These are phyloP conservation scores for Bombus impatiens DNA, from an alignment of 1,140 invertebrate species.

Conservation along the genomic window DNA sequence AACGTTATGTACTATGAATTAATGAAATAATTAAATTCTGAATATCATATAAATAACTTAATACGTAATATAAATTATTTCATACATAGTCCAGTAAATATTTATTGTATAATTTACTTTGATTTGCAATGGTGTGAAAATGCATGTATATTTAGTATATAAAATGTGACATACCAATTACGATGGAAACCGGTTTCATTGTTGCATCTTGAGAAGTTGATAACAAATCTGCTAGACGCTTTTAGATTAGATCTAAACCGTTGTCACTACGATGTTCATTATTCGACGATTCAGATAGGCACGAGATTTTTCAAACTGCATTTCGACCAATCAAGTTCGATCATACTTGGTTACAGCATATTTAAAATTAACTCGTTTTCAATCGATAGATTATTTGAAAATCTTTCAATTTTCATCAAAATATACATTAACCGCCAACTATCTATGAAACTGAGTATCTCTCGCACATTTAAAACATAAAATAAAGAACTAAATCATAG, in stretches of 20 bases:
- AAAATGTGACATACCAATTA: not conserved
- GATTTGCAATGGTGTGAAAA: not conserved
- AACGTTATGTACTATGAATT: not conserved
- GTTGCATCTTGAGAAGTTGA: not conserved
- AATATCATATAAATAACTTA: not conserved
- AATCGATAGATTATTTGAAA: not conserved
- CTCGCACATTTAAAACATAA: not conserved
- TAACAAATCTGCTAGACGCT: not conserved
- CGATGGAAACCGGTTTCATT: not conserved
- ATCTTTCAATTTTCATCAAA: not conserved
- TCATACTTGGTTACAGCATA: not conserved
- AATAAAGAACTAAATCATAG: not conserved
- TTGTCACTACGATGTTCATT: not conserved
- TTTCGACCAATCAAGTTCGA: slow-evolving; percentile 8
- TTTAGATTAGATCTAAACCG: not conserved
- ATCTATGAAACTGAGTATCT: too few relatives aligned
- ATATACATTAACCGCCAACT: not conserved
- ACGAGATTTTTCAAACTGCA: not conserved
- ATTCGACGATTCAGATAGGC: not conserved
- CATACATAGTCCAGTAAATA: not conserved
- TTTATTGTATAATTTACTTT: not conserved
- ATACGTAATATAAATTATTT: not conserved
- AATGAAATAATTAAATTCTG: not conserved
- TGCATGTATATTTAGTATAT: not conserved
- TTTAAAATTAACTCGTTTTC: not conserved